Evolutionary conservation across 1,140 invertebrate genomes (phyloP).

Genomic region (Lepidurus couesii): DNA sequence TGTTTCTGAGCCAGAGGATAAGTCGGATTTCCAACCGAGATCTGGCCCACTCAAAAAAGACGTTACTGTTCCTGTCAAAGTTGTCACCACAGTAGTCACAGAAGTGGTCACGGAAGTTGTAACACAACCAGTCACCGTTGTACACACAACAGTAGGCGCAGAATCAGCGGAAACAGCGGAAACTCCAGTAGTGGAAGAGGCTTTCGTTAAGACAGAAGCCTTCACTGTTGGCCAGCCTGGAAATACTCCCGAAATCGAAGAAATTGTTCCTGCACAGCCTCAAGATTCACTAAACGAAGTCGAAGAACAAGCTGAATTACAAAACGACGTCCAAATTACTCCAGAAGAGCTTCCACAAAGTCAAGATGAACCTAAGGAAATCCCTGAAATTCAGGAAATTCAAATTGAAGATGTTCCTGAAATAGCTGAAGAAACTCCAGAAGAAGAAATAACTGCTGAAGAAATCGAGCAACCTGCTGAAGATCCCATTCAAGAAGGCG

Average conservation of each 20-base stretch:
- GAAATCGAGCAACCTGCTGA: constrained; percentile 16
- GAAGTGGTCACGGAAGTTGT: constrained; percentile 25
- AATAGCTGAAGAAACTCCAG: constrained; percentile 41
- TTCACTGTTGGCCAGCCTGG: not conserved
- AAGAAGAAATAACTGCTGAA: not conserved
- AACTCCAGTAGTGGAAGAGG: not conserved
- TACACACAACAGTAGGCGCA: too few species aligned
- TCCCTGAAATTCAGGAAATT: constrained; percentile 48
- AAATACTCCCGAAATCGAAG: not conserved
- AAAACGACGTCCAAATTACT: not conserved
- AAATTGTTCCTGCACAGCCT: not conserved
- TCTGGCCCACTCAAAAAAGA: not conserved
- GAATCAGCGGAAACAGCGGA: too few species aligned
- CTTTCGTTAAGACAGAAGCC: not conserved
- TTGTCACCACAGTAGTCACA: constrained; percentile 6
- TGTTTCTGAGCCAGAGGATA: constrained; percentile 12
- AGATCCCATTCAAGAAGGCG: not conserved
- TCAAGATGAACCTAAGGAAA: not conserved
- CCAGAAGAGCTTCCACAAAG: not conserved
- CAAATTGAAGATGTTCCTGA: constrained; percentile 63
- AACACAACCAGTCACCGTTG: not conserved
- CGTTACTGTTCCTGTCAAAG: not conserved
- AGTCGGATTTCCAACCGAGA: not conserved
- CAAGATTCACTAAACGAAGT: not conserved
- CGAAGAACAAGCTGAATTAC: not conserved